Conservation (phyloP, 2,113 vertebrate species). For the Agapornis roseicollis region DNA sequence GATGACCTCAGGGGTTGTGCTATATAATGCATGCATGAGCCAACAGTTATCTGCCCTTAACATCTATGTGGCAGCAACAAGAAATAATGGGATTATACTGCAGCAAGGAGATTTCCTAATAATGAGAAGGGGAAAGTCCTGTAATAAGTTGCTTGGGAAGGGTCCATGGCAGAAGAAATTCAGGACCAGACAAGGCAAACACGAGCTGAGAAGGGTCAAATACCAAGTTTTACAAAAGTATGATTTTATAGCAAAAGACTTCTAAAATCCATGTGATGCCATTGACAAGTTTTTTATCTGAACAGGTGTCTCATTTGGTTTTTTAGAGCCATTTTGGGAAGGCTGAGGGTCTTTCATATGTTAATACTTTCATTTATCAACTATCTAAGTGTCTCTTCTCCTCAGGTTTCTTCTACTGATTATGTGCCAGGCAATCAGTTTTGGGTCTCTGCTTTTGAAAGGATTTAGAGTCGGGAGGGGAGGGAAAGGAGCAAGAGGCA, state of each 20-base stretch:
- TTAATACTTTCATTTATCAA: constrained; percentile 53
- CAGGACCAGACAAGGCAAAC: neutral
- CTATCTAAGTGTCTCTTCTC: constrained; percentile 38
- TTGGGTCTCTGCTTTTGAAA: neutral
- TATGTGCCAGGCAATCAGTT: constrained; percentile 38
- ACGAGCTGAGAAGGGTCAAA: neutral
- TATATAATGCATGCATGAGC: accelerated
- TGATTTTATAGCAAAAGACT: neutral
- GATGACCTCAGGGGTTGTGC: neutral
- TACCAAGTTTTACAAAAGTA: neutral
- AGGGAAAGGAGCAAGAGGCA: neutral
- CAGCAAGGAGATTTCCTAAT: neutral
- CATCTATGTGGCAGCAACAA: accelerated
- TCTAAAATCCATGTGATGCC: neutral
- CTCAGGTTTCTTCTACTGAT: constrained; percentile 50
- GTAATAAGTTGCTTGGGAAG: neutral
- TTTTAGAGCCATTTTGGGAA: neutral
- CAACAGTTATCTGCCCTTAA: neutral
- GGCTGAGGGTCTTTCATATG: constrained; percentile 59
- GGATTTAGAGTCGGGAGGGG: neutral
- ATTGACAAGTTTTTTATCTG: neutral
- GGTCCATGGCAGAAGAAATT: neutral
- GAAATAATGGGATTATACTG: neutral
- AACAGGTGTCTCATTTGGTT: constrained; percentile 42
- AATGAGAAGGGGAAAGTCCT: neutral